Evolutionary conservation across 2,888 invertebrate genomes (phyloP).

Genomic region (Hypsopygia costalis): DNA sequence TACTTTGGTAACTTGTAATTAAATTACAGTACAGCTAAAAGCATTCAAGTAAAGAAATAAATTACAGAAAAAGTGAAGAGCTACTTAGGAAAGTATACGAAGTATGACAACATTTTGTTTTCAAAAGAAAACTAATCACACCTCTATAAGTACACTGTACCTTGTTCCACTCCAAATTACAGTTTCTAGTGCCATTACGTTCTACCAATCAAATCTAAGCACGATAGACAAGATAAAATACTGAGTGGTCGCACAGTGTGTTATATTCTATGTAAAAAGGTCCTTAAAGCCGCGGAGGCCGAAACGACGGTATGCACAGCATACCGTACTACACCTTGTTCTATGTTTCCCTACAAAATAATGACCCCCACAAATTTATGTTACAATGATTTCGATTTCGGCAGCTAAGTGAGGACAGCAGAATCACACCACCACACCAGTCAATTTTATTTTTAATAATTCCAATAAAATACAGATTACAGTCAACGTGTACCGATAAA

Average conservation of each 20-base stretch:
- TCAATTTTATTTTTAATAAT: conserved; percentile 35
- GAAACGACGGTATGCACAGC: conserved; percentile 44
- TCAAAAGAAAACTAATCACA: conserved; percentile 20
- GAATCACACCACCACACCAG: conserved; percentile 58
- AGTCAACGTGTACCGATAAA: conserved; percentile 8
- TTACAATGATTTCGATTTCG: conserved; percentile 19
- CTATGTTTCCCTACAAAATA: conserved; percentile 17
- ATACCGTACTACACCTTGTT: conserved; percentile 26
- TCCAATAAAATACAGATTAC: conserved; percentile 9
- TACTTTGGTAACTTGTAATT: conserved; percentile 72
- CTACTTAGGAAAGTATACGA: conserved; percentile 32
- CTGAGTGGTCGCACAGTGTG: conserved; percentile 31
- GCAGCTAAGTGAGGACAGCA: conserved; percentile 40
- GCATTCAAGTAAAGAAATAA: conserved; percentile 32
- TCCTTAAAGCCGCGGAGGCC: conserved; percentile 21
- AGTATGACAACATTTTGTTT: conserved; percentile 27
- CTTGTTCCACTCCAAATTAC: conserved; percentile 20
- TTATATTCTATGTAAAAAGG: conserved; percentile 7
- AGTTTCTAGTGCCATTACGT: conserved; percentile 14
- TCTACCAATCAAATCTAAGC: conserved; percentile 17
- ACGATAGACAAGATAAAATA: conserved; percentile 21
- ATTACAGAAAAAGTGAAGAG: conserved; percentile 25
- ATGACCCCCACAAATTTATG: conserved; percentile 15
- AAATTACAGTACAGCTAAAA: conserved; percentile 53
- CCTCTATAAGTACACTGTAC: conserved; percentile 24